Evolutionary conservation across 2,113 vertebrate genomes (phyloP), one percentile per base, ranked within the genome.

Genomic region (Calypte anna): DNA sequence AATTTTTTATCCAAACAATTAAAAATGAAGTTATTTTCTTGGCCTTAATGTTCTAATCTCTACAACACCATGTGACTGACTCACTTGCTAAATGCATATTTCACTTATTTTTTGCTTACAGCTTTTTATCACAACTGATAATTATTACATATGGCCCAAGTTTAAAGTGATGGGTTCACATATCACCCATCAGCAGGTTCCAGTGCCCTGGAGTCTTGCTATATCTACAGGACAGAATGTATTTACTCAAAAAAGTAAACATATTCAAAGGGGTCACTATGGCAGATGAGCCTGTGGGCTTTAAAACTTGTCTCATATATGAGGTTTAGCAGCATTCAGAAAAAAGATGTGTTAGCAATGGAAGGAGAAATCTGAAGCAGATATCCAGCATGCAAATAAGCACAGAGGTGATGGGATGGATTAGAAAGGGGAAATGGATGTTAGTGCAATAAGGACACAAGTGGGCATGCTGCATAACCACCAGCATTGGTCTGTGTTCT

Each of bases 331-430:
- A 68, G 24, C 19, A 59, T 51, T 69, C 12, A 38, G 38, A 59
- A 33, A 23, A 16, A 8, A 27, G 2, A 0, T 21, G 2, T n/a
- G 1, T 50, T 50, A 38, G 10, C 0, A 0, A 23, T 9, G 21
- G n/a, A 70, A 15, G 10, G 10, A 12, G 85, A 91, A 87, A 17
- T 5, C 43, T 36, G 54, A 51, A 67, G 14, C 10, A 46, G 11
- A 62, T 40, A 21, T 62, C 0, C 6, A 55, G 15, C 10, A 17
- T 1, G 3, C 14, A 76, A 75, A 67, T 14, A 27, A 68, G 7
- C 6, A 6, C 18, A 6, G 3, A 75, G 33, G 13, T 36, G 53
- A 28, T 76, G 62, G 50, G 74, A 33, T 6, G 59, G 84, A 14
- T 3, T 38, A 31, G 12, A 7, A 48, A 82, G 48, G 54, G 30